Percentiles rank a stretch among this genome's conserved stretches.
Evolutionary conservation across 2,888 invertebrate genomes (phyloP).

Genomic region (Invenusta paracnida): DNA sequence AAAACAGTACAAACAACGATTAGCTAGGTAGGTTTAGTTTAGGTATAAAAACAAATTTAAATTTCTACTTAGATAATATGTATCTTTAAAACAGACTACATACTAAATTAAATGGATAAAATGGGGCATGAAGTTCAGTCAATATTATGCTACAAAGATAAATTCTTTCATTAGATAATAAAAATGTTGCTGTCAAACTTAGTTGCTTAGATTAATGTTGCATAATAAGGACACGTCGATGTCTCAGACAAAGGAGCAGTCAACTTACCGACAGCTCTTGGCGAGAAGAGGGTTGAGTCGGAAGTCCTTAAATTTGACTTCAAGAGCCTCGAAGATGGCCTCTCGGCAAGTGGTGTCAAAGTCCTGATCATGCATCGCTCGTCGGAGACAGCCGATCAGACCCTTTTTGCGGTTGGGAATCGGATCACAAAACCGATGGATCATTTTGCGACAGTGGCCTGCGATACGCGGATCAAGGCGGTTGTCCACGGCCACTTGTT

Average conservation of each 20-base stretch:
- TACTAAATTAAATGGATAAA: no score
- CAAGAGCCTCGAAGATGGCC: conserved; percentile 79
- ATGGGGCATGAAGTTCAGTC: no score
- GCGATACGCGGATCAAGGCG: conserved; percentile 79
- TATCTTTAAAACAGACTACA: no score
- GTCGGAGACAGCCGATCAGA: conserved; percentile 62
- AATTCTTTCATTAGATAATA: no score
- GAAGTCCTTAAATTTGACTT: conserved; percentile 69
- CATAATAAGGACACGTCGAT: no score
- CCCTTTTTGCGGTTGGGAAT: conserved; percentile 65
- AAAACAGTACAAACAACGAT: no score
- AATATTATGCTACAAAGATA: no score
- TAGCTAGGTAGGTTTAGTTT: no score
- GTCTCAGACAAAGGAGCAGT: not conserved
- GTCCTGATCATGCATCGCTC: conserved; percentile 70
- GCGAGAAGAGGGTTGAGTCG: conserved; percentile 79
- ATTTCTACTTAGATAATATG: no score
- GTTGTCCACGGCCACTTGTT: conserved; percentile 79
- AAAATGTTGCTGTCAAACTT: no score
- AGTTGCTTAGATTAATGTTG: no score
- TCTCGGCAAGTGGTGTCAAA: conserved; percentile 79
- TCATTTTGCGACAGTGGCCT: conserved; percentile 78
- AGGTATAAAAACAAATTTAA: no score
- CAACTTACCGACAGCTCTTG: conserved; percentile 68
- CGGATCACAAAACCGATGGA: conserved; percentile 75